Evolutionary conservation across 2,888 invertebrate species (phyloP).

Genomic region (Oxytorus armatus): DNA sequence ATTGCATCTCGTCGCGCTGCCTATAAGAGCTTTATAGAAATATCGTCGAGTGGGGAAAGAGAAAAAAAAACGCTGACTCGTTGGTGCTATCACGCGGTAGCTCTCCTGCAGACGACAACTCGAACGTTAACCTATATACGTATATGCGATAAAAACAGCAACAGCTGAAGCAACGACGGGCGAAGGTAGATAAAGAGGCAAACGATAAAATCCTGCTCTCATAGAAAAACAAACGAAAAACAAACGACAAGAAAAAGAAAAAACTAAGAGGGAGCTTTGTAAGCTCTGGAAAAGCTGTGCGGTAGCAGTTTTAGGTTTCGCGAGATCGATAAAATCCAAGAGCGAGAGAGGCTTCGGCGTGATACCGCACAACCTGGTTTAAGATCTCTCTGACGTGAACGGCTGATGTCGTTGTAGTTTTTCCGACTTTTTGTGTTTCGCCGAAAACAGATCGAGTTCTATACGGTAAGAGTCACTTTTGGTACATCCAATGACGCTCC

Average conservation of each 20-base stretch:
- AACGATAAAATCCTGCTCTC: constrained; percentile 11
- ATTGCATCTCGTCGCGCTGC: background rate
- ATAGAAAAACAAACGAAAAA: constrained; percentile 20
- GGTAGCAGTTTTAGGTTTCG: constrained; percentile 25
- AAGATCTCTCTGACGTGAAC: background rate
- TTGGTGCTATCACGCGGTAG: constrained; percentile 7
- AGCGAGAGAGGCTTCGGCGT: background rate
- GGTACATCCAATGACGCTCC: background rate
- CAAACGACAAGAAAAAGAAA: constrained; percentile 24
- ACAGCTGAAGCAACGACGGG: constrained; percentile 25
- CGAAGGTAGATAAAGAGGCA: constrained; percentile 16
- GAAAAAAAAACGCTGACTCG: constrained; percentile 57
- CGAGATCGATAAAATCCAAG: constrained; percentile 11
- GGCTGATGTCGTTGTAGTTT: background rate
- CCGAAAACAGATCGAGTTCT: constrained; percentile 28
- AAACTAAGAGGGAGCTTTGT: constrained; percentile 8
- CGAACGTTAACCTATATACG: background rate
- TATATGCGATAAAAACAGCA: constrained; percentile 10
- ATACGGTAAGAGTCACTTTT: background rate
- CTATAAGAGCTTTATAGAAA: constrained; percentile 26
- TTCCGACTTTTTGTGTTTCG: constrained; percentile 3
- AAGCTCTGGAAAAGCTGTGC: background rate
- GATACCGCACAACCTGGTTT: background rate
- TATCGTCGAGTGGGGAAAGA: constrained; percentile 38
- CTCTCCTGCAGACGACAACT: background rate